Base-by-base conservation (phyloP, 2,888 invertebrate species). In the Allacma fusca region DNA sequence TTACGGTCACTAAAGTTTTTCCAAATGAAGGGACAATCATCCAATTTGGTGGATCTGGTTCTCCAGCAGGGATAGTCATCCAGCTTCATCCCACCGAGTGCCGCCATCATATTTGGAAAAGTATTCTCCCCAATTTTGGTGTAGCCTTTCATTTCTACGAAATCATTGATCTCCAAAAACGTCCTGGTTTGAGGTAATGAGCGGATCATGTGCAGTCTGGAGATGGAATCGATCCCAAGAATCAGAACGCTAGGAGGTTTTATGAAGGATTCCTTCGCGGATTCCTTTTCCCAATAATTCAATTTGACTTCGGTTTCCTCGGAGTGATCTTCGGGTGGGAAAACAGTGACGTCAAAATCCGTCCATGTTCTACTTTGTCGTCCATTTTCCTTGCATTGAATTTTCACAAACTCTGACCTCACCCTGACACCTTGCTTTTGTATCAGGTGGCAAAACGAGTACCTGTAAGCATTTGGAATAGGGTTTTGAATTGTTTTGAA, bases 41-140 rank as follows among this genome's bases (percentile, higher is more conserved):
- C 94, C 73, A 92, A 85, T 57, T 90, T 90, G 85, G 82, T 70
- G 2, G 80, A 81, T 2, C 82, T 84, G 9, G 75, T 74, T 85
- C 82, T 74, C 78, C 84, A 85, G 75, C 86, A 86, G 5, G 79
- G 69, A 23, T 81, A 81, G 16, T 83, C 78, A 29, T 84, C 40
- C 7, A 80, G 75, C 26, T 83, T 80, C 79, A 83, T 85, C 0
- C 78, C 79, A 80, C 88, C 90, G 21, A 79, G 87, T 57, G 93
- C 89, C 0, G 95, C 94, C 90, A 95, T 92, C 72, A 97, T 87
- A 87, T 97, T 97, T 0, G 96, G 95, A 85, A 93, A 94, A 0
- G 96, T 96, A 85, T 96, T 96, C 85, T 96, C 96, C 7, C 69
- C 69, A 4, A 88, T 87, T 83, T 88, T 89, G 78, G 86, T 87